Evolutionary conservation across 2,113 vertebrate species (phyloP), one percentile per base, ranked within the genome.

Genomic region (Thunnus thynnus): DNA sequence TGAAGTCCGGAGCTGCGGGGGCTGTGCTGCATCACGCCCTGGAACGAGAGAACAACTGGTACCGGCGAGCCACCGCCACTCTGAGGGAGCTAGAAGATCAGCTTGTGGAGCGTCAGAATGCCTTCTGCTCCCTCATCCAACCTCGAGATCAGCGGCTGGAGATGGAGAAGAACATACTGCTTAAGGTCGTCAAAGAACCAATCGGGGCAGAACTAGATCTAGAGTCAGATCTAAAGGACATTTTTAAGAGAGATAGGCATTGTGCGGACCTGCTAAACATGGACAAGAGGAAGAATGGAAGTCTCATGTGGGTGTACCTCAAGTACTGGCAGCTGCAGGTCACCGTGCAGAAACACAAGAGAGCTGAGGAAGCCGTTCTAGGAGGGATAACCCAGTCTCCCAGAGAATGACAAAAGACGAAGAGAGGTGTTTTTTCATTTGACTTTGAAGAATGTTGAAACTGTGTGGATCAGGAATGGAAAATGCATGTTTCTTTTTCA

Each of bases 231-330:
- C 92, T 99, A 72, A 95, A 92, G 55, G 96, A 99, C 85, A 98
- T 99, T 93, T 99, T 99, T 92, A 96, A 95, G 75, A 94, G 97
- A 12, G 98, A 99, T 86, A 97, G 93, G 7, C 89, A 97, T 75
- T 99, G 98, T 92, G 96, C 97, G 0, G 94, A 95, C 50, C 5
- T 96, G 74, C 82, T 96, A 57, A 99, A 99, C 84, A 94, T 93
- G 85, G 95, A 96, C 93, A 97, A 90, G 83, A 94, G 85, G 76
- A 96, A 91, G 76, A 99, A 99, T 8, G 98, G 98, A 80, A 97
- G 88, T 80, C 94, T 99, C 62, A 98, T 99, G 98, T 99, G 98
- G 98, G 86, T 98, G 10, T 99, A 99, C 86, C 95, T 99, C 73
- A 95, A 95, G 73, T 97, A 98, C 1, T 99, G 98, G 98, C 95